phyloP scores from a whole-genome alignment of 2,797 vertebrate genomes.

The Lophotriccus pileatus region DNA sequence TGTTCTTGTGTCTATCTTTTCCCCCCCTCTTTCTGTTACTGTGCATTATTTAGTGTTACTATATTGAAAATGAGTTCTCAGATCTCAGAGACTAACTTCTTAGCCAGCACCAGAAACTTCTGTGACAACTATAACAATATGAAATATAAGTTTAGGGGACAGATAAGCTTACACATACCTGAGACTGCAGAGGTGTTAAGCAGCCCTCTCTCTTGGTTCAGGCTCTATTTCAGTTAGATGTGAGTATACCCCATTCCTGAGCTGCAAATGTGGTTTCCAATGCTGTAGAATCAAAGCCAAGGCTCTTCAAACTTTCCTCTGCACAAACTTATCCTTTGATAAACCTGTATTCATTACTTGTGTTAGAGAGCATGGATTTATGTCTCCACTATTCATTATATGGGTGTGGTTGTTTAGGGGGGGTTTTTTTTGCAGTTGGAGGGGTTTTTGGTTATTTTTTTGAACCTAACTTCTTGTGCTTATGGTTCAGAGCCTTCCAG shows the following conservation, averaged over 20 bases:
- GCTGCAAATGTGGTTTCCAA: not conserved
- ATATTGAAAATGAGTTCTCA: not conserved
- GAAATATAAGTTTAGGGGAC: rapidly evolving
- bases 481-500: not conserved
- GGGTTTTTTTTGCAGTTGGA: no score
- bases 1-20: rapidly evolving
- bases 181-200: not conserved
- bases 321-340: not conserved
- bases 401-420: no score
- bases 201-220: not conserved
- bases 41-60: not conserved
- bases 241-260: not conserved
- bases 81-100: not conserved
- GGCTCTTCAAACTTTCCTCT: not conserved
- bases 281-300: not conserved
- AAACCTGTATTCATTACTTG: not conserved
- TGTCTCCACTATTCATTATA: not conserved
- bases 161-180: not conserved
- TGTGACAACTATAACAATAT: rapidly evolving
- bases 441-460: not conserved
- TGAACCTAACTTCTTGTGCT: not conserved
- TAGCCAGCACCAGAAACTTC: not conserved
- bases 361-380: not conserved
- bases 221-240: not conserved
- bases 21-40: rapidly evolving